These are phyloP conservation scores for Cheilosia vulpina DNA, from an alignment of 2,888 invertebrate genomes.

Conservation along the genomic window DNA sequence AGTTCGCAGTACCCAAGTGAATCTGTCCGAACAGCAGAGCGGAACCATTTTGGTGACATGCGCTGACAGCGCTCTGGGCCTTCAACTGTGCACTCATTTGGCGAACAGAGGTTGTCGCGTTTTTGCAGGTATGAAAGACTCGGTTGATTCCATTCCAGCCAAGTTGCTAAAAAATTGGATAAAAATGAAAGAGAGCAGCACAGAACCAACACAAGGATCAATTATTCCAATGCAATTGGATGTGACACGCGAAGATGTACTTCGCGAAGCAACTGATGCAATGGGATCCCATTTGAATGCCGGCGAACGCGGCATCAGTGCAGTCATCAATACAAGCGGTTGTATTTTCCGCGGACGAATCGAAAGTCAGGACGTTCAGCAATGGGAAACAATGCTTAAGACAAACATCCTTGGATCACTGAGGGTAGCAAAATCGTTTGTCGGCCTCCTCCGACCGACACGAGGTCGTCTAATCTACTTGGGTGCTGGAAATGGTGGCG, in stretches of 20 bases:
- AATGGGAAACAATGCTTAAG: conserved; percentile 88
- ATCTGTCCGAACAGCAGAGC: conserved; percentile 84
- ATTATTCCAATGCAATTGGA: conserved; percentile 90
- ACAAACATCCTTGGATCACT: conserved; percentile 89
- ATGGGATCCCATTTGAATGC: conserved; percentile 92
- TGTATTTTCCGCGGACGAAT: conserved; percentile 89
- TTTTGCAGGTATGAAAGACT: conserved; percentile 89
- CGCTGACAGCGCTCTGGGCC: conserved; percentile 91
- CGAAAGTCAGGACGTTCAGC: conserved; percentile 86
- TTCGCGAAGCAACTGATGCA: conserved; percentile 91
- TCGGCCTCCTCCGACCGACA: conserved; percentile 87
- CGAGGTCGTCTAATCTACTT: conserved; percentile 89
- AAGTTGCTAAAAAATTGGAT: conserved; percentile 87
- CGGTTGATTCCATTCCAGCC: conserved; percentile 85
- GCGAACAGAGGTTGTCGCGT: conserved; percentile 90
- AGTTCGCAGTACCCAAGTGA: conserved; percentile 86
- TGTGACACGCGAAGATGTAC: conserved; percentile 91
- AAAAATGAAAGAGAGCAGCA: conserved; percentile 85
- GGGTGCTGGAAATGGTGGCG: conserved; percentile 84
- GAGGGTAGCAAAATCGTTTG: conserved; percentile 90
- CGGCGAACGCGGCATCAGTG: conserved; percentile 91
- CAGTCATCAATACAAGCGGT: conserved; percentile 93
- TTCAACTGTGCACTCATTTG: conserved; percentile 90
- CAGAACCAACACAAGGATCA: conserved; percentile 83
- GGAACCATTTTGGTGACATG: conserved; percentile 91